Conservation (phyloP, 2,888 invertebrate genomes). For the Escarpia spicata region DNA sequence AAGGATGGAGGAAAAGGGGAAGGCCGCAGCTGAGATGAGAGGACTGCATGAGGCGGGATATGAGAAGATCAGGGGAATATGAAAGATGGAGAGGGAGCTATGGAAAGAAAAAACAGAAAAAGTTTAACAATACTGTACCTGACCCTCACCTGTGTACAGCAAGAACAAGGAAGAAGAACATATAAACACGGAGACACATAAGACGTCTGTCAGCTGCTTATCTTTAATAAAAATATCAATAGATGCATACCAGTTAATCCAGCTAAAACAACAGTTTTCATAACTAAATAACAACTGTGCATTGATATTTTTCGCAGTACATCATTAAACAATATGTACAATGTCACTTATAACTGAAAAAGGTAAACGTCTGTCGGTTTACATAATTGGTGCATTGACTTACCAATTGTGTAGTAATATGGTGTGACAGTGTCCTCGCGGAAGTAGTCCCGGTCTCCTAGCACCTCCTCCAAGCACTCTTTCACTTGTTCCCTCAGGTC, state of each 20-base stretch:
- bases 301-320: background rate
- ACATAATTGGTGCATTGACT: conserved; percentile 25
- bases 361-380: background rate
- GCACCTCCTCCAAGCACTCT: conserved; percentile 29
- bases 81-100: too few species aligned
- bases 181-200: background rate
- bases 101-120: too few species aligned
- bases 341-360: background rate
- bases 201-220: background rate
- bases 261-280: background rate
- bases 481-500: conserved; percentile 30
- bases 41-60: too few species aligned
- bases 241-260: background rate
- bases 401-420: conserved; percentile 40
- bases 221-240: background rate
- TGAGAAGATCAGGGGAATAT: too few species aligned
- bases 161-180: too few species aligned
- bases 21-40: too few species aligned
- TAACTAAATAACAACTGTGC: background rate
- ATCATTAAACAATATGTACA: background rate
- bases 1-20: too few species aligned
- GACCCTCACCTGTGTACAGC: too few species aligned
- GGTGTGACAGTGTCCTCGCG: conserved; percentile 32
- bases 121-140: too few species aligned
- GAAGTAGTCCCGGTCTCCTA: conserved; percentile 37